Base-by-base conservation (phyloP, 2,113 vertebrate genomes). In the Elephas maximus region DNA sequence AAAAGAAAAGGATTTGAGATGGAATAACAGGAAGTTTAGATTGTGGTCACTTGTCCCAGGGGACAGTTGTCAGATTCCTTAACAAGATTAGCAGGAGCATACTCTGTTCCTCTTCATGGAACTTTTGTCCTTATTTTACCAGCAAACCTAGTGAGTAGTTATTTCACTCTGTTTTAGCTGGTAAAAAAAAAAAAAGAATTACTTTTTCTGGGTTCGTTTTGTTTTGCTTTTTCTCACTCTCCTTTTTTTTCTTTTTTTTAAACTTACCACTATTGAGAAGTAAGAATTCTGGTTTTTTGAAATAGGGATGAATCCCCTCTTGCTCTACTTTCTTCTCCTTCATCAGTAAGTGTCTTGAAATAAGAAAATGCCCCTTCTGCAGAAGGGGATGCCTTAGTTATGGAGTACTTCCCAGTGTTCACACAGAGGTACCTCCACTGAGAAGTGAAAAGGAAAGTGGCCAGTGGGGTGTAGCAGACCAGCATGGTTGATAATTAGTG, bases 271-370 rank as follows among this genome's bases (percentile, higher is more conserved):
- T 92, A 6, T 76, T 91, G 51, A 88, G n/a, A 92, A 93, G 45
- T 88, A 44, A 85, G 24, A 77, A 85, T 95, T 85, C 41, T 92
- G 48, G 30, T 69, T 78, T 89, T 95, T 79, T 79, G 18, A 78
- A 93, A 94, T 80, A 69, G 20, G 12, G 63, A 84, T 88, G 18
- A 73, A 62, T 90, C 18, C 9, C 84, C 28, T 93, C 15, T 87
- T 71, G 30, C 24, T 78, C 41, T n/a, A 28, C 91, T 89, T 95
- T 48, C 44, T 65, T 60, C 44, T 82, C 21, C 15, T 30, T 93
- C 53, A 65, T 85, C 60, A 57, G 33, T 84, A 85, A 73, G 23
- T 83, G 28, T 80, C 11, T 85, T 89, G 26, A 91, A 95, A 80
- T 88, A 81, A 80, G 48, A 76, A 93, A 95, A 53, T 48, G 1